Evolutionary conservation across 2,888 invertebrate genomes (phyloP).

Genomic region (Neuroscelio doddi): DNA sequence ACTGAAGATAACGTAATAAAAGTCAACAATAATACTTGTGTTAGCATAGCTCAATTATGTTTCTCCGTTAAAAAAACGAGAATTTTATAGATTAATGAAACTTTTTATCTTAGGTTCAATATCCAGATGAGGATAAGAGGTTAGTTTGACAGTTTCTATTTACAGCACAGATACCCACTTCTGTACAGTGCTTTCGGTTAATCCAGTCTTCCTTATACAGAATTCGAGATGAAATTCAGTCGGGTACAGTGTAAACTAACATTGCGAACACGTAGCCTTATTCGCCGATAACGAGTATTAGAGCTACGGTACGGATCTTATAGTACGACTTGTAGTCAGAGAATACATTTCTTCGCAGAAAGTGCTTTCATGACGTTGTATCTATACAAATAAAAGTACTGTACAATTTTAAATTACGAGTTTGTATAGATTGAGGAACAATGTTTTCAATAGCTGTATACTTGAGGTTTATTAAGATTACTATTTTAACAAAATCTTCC

Average conservation of each 20-base stretch:
- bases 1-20: too few relatives aligned
- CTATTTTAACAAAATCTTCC: too few relatives aligned
- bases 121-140: neutral
- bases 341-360: neutral
- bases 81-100: neutral
- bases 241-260: slow-evolving; percentile 1
- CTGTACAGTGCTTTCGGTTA: slow-evolving; percentile 1
- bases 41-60: too few relatives aligned
- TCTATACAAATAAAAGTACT: neutral
- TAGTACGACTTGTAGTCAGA: neutral
- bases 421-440: too few relatives aligned
- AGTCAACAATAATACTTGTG: too few relatives aligned
- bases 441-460: too few relatives aligned
- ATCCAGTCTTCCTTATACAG: neutral
- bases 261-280: slow-evolving; percentile 11
- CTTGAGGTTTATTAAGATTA: too few relatives aligned
- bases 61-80: too few relatives aligned
- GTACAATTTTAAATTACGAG: neutral
- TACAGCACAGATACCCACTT: neutral
- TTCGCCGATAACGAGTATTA: slow-evolving; percentile 13
- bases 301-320: slow-evolving; percentile 1
- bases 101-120: neutral
- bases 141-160: slow-evolving; percentile 3
- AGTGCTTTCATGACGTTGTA: neutral
- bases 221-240: slow-evolving; percentile 7